Evolutionary conservation across 2,797 vertebrate species (phyloP), one percentile per base, ranked within the genome.

Genomic region (Bufotes viridis): DNA sequence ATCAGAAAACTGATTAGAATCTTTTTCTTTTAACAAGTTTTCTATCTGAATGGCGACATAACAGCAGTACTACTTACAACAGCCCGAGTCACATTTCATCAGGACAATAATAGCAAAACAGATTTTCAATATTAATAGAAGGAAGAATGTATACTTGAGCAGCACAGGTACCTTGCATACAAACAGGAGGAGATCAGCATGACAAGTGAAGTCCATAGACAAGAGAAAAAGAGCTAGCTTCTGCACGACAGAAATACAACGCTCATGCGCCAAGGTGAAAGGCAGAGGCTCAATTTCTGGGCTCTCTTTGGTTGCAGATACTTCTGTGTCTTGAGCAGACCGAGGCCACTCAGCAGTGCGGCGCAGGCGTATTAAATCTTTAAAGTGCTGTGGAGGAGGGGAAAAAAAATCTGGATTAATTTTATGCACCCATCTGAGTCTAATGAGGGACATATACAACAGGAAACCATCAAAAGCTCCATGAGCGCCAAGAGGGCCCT

Each of bases 171-270:
- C 98, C 97, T 99, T 99, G 95, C 98, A 99, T 91, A 99, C 97
- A 89, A 99, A 99, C 0, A 99, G 94, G 90, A 99, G 95, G 87
- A 99, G 95, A 95, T 99, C 98, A 14, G 98, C 98, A 76, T 99
- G 98, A 91, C 98, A 99, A 87, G 98, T 99, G 90, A 99, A 99
- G 93, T 99, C 98, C 98, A 99, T 99, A 69, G 98, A 99, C 55
- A 99, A 96, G 7, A 99, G 96, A 91, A 99, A 99, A n/a, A 99
- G 96, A 22, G 96, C 96, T 83, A 99, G 94, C 90, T 99, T 99
- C 93, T 99, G 98, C 80, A 99, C 98, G 82, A 99, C 98, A 20
- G 97, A 97, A 94, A 99, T 99, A 92, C 98, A 99, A 70, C 97
- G 97, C 55, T 99, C 98, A 12, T 99, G 98, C n/a, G 98, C 95